These are phyloP conservation scores for Isaurus tuberculatus DNA, from an alignment of 92 coral and sea anemone species.

Conservation along the genomic window DNA sequence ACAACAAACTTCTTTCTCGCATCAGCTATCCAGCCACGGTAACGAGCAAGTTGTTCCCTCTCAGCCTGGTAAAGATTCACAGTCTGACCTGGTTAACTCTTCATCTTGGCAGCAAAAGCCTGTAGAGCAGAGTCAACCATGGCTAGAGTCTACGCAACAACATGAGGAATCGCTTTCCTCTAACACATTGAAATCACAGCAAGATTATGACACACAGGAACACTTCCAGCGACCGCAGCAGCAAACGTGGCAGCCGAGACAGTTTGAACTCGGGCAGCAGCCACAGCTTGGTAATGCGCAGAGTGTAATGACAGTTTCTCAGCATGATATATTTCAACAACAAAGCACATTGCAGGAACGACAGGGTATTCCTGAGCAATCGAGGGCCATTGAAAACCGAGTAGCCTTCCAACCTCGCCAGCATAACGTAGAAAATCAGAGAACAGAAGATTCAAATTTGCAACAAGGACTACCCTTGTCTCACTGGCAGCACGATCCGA, in stretches of 20 bases:
- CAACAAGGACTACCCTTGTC: constrained; percentile 43
- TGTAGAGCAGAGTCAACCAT: constrained; percentile 35
- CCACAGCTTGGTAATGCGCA: constrained; percentile 20
- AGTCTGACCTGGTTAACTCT: constrained; percentile 17
- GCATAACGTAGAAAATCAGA: constrained; percentile 25
- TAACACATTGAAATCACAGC: constrained; percentile 30
- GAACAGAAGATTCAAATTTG: constrained; percentile 7
- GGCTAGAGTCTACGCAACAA: constrained; percentile 42
- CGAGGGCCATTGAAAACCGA: constrained; percentile 12
- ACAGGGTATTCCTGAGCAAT: constrained; percentile 6
- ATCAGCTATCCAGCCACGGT: constrained; percentile 18
- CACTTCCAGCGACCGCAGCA: constrained; percentile 54
- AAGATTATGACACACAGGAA: constrained; percentile 29
- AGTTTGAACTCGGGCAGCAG: constrained; percentile 48
- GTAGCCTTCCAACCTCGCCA: constrained; percentile 19
- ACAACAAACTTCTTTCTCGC: constrained; percentile 11
- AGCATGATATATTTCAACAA: constrained; percentile 28
- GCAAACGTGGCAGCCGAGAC: constrained; percentile 50
- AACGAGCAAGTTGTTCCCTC: constrained; percentile 25
- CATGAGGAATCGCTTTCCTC: constrained; percentile 7
- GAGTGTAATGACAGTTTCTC: constrained; percentile 32
- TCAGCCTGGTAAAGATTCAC: constrained; percentile 32
- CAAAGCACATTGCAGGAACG: constrained; percentile 19
- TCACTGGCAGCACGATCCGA: constrained; percentile 44
- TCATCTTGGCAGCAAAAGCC: constrained; percentile 40